phyloP scores from a whole-genome alignment of 2,797 vertebrate genomes.

The Micropoecilia bifurca region DNA sequence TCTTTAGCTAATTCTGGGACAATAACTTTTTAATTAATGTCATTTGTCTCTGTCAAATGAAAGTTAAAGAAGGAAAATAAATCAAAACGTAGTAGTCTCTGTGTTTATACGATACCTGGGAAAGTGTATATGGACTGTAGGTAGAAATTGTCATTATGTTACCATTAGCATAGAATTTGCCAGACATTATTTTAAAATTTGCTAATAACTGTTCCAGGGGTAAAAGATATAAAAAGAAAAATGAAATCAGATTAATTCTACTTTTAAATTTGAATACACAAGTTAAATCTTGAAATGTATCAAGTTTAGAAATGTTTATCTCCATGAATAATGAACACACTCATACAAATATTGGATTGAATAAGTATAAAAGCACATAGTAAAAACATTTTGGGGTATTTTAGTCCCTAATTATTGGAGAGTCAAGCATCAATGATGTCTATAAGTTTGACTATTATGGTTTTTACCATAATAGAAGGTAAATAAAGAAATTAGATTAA shows the following conservation, averaged over 20 bases:
- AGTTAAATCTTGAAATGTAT: constrained; percentile 21
- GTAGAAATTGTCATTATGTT: neutral
- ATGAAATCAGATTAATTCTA: neutral
- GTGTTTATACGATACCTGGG: neutral
- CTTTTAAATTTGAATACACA: neutral
- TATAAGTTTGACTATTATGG: constrained; percentile 8
- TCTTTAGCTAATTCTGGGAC: neutral
- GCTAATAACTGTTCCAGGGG: neutral
- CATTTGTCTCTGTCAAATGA: neutral
- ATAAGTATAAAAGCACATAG: neutral
- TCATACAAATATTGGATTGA: constrained; percentile 35
- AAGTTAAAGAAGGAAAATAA: neutral
- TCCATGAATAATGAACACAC: constrained; percentile 41
- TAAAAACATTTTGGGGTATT: neutral
- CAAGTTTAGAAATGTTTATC: constrained; percentile 51
- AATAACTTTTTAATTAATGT: neutral
- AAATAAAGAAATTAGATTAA: constrained; percentile 4
- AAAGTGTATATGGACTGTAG: neutral
- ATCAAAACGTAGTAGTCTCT: neutral
- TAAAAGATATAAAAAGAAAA: neutral
- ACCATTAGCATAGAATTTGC: neutral
- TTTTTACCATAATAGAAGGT: neutral
- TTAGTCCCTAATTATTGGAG: neutral
- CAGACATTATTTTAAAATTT: neutral
- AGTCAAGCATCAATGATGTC: neutral